Percentiles rank a stretch among this genome's conserved stretches.
These are phyloP conservation scores for Schizothorax lantsangensis DNA, from an alignment of 2,797 vertebrate genomes.

Conservation along the genomic window DNA sequence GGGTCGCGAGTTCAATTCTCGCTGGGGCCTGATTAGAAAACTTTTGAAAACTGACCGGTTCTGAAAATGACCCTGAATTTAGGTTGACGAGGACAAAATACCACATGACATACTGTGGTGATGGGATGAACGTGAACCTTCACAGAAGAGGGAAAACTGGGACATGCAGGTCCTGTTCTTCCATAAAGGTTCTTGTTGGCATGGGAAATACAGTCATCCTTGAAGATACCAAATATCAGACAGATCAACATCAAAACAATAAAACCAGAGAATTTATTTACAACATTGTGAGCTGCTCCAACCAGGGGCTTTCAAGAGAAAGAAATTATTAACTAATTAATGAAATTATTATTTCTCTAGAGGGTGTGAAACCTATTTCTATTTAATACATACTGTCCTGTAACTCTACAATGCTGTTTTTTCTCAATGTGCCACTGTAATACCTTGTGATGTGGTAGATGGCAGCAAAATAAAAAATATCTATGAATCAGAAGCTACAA, in stretches of 20 bases:
- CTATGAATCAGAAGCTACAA: background rate
- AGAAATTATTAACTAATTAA: background rate
- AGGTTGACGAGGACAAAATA: background rate
- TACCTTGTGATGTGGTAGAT: background rate
- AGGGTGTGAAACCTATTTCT: background rate
- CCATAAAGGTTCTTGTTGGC: no score
- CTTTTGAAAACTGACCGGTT: background rate
- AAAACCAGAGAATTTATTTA: background rate
- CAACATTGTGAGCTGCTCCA: background rate
- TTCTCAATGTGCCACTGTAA: background rate
- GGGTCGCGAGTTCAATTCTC: background rate
- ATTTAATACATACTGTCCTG: background rate
- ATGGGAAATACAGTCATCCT: background rate
- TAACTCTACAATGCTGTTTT: background rate
- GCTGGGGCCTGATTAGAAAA: background rate
- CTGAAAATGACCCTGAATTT: background rate
- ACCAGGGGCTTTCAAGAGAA: background rate
- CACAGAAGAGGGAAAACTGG: background rate
- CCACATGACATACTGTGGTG: background rate
- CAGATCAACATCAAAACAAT: background rate
- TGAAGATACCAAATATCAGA: background rate
- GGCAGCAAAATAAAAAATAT: background rate
- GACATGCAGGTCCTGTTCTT: background rate
- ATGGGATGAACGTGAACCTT: background rate
- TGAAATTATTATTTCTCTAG: background rate